Conservation (phyloP, 2,113 vertebrate genomes). For the Trinectes maculatus region DNA sequence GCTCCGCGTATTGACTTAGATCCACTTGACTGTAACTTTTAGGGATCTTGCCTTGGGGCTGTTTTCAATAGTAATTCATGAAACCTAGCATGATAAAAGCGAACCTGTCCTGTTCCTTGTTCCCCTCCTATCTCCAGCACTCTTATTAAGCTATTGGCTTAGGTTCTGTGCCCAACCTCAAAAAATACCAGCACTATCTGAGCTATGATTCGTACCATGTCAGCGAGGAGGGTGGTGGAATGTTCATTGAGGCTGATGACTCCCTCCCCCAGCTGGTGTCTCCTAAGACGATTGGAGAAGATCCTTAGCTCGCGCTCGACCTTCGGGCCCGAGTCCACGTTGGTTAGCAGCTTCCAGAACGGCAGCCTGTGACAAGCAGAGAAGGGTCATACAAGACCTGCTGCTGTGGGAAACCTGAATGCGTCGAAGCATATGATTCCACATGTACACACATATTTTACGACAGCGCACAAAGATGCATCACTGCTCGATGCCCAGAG, state of each 20-base stretch:
- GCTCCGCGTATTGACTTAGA: conserved; percentile 47
- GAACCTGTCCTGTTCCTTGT: conserved; percentile 44
- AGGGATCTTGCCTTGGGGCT: conserved; percentile 5
- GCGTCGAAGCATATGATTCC: not conserved
- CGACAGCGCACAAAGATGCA: conserved; percentile 1
- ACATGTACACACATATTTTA: not conserved
- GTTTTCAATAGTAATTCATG: conserved; percentile 25
- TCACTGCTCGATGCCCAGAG: not conserved
- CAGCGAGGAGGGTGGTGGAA: conserved; percentile 84
- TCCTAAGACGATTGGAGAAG: conserved; percentile 84
- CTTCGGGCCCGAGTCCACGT: conserved; percentile 79
- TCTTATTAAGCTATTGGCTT: too few relatives aligned
- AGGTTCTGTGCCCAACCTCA: not conserved
- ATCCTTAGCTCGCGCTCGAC: conserved; percentile 86
- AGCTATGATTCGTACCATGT: conserved; percentile 71
- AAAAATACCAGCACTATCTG: not conserved
- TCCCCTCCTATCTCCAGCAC: conserved; percentile 7
- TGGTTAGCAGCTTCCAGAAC: conserved; percentile 83
- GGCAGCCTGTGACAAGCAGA: conserved; percentile 78
- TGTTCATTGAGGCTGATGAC: conserved; percentile 87
- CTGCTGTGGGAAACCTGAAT: conserved; percentile 2
- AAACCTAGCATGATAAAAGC: conserved; percentile 23
- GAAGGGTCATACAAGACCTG: not conserved
- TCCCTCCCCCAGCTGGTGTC: conserved; percentile 84
- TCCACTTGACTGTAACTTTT: conserved; percentile 28